Conservation (phyloP, 2,888 invertebrate genomes). For the Cyclophora punctaria region DNA sequence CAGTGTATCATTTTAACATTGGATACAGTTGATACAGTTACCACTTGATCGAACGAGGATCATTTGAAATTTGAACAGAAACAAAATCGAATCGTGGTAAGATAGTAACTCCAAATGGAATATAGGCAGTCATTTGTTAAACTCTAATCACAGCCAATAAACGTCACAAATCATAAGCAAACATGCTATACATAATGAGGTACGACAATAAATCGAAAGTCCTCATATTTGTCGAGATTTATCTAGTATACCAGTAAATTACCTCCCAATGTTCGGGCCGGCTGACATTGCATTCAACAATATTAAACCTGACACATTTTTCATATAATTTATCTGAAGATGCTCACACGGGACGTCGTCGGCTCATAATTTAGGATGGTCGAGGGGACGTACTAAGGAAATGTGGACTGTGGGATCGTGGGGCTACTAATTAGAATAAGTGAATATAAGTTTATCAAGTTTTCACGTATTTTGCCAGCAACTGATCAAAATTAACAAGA, state of each 20-base stretch:
- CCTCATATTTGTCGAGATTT: constrained; percentile 17
- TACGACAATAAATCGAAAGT: constrained; percentile 6
- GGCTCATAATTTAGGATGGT: constrained; percentile 40
- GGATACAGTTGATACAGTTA: too few species aligned
- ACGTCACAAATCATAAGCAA: background rate
- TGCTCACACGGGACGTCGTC: constrained; percentile 38
- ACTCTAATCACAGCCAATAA: too few species aligned
- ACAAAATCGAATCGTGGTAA: too few species aligned
- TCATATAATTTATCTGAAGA: constrained; percentile 40
- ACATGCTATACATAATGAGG: constrained; percentile 3
- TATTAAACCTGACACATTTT: constrained; percentile 39
- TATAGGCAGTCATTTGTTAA: too few species aligned
- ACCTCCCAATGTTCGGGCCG: constrained; percentile 16
- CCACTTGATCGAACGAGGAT: too few species aligned
- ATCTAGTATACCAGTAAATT: constrained; percentile 20
- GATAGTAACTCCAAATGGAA: too few species aligned
- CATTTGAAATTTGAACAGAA: too few species aligned
- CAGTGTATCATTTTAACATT: too few species aligned
- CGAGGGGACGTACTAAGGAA: constrained; percentile 30
- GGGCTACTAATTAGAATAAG: background rate
- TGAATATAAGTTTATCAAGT: too few species aligned
- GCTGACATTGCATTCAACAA: constrained; percentile 23
- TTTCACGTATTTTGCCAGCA: too few species aligned
- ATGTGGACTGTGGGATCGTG: background rate
- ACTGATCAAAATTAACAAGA: too few species aligned